Conservation (phyloP, 2,797 vertebrate species). For the Enteromius treurensis region DNA sequence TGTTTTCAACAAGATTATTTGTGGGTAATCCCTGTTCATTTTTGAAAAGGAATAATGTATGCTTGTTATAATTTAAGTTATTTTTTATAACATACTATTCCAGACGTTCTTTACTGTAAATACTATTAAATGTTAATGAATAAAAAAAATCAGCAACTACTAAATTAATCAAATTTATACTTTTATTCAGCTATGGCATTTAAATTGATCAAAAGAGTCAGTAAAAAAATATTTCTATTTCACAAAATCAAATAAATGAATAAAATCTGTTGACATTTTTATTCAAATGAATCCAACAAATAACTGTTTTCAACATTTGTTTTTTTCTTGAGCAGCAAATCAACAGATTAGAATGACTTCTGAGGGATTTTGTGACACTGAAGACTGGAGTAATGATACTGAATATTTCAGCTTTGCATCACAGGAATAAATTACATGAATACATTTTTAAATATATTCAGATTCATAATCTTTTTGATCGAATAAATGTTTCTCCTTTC, state of each 20-base stretch:
- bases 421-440: background rate
- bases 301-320: background rate
- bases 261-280: background rate
- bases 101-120: constrained; percentile 1
- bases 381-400: background rate
- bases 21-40: background rate
- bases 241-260: background rate
- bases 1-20: background rate
- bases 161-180: background rate
- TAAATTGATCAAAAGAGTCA: background rate
- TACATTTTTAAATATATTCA: background rate
- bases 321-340: background rate
- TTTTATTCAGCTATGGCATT: background rate
- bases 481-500: background rate
- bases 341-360: background rate
- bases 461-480: background rate
- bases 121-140: background rate
- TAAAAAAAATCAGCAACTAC: background rate
- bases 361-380: background rate
- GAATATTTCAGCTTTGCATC: background rate
- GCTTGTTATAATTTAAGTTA: background rate
- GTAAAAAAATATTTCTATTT: background rate
- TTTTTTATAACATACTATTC: background rate
- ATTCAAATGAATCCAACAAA: background rate
- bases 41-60: background rate